These are phyloP conservation scores for Tribolium castaneum DNA, from an alignment of 1,140 invertebrate species.

Conservation along the genomic window DNA sequence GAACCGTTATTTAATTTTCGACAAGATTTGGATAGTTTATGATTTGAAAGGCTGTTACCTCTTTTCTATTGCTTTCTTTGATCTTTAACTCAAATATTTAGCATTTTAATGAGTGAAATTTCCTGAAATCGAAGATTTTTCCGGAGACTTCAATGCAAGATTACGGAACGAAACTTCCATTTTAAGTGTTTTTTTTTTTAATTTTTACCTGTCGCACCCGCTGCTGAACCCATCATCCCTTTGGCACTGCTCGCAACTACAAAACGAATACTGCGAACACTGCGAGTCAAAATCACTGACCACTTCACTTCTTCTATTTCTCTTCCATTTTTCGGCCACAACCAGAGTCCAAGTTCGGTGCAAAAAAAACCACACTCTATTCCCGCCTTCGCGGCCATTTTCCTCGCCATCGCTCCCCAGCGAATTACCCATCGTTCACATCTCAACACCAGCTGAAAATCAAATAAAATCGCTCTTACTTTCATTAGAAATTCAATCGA, in stretches of 20 bases:
- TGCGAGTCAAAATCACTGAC: constrained; percentile 55
- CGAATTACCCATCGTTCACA: constrained; percentile 49
- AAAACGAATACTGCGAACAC: constrained; percentile 58
- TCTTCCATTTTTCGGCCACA: constrained; percentile 52
- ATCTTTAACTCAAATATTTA: too few species aligned
- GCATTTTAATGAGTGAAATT: too few species aligned
- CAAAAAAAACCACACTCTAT: constrained; percentile 54
- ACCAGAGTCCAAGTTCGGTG: constrained; percentile 59
- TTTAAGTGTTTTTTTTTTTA: background rate
- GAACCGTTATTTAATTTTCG: too few species aligned
- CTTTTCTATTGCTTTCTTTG: too few species aligned
- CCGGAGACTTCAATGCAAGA: too few species aligned
- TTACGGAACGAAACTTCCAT: background rate
- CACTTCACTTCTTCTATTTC: constrained; percentile 43
- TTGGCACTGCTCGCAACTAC: constrained; percentile 59
- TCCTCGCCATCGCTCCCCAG: background rate
- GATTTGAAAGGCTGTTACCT: too few species aligned
- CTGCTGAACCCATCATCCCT: constrained; percentile 57
- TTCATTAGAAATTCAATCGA: constrained; percentile 6
- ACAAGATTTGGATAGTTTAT: too few species aligned
- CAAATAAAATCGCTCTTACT: background rate
- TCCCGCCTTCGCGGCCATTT: constrained; percentile 41
- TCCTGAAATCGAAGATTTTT: too few species aligned
- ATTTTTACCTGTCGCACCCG: constrained; percentile 53
- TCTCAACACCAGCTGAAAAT: constrained; percentile 17